Conservation (phyloP, 30 jellyfish, hydroid and myxozoan genomes). For the Rhopilema esculentum region DNA sequence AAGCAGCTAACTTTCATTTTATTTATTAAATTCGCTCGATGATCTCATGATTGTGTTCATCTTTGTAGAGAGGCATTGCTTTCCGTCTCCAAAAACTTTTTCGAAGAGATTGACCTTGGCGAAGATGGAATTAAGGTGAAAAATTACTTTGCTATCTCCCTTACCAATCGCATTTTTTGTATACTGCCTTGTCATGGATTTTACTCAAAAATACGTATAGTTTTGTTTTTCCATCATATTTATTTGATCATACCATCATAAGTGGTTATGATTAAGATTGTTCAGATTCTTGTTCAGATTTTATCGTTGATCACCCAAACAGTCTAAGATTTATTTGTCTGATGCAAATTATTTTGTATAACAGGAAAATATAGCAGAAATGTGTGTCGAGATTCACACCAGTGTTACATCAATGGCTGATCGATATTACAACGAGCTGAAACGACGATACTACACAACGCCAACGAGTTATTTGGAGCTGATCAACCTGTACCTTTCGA, state of each 20-base stretch:
- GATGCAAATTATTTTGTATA: too few relatives aligned
- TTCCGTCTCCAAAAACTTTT: conserved; percentile 85
- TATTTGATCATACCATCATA: too few relatives aligned
- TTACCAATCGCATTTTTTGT: too few relatives aligned
- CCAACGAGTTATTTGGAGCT: conserved; percentile 93
- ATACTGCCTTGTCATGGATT: not conserved
- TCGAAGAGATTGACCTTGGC: conserved; percentile 91
- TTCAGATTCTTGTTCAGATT: too few relatives aligned
- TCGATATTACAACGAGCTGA: conserved; percentile 74
- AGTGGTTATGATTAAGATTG: too few relatives aligned
- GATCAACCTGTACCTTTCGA: conserved; percentile 75
- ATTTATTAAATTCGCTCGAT: not conserved
- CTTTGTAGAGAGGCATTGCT: conserved; percentile 81
- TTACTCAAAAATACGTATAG: too few relatives aligned
- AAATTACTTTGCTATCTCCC: too few relatives aligned
- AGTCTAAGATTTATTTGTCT: too few relatives aligned
- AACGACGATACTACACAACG: conserved; percentile 87
- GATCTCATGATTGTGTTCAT: not conserved
- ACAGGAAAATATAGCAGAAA: conserved; percentile 85
- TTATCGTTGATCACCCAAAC: too few relatives aligned
- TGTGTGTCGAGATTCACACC: conserved; percentile 94
- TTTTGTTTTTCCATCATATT: too few relatives aligned
- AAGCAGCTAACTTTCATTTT: too few relatives aligned
- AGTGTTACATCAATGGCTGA: conserved; percentile 89
- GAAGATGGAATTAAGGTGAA: conserved; percentile 81